These are phyloP conservation scores for Salvelinus sp. DNA, from an alignment of 2,113 vertebrate genomes.

Conservation along the genomic window DNA sequence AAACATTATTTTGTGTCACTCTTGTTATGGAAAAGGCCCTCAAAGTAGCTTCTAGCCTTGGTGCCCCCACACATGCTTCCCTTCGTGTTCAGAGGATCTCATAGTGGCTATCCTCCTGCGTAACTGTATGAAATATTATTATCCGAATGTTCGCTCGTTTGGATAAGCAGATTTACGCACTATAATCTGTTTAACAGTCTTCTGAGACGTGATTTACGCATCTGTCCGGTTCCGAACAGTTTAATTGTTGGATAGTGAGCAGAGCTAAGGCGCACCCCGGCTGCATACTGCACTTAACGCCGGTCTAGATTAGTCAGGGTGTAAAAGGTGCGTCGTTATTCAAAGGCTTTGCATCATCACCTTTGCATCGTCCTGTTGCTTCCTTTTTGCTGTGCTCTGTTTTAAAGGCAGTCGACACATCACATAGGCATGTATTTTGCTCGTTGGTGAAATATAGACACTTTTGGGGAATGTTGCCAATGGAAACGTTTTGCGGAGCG, in stretches of 20 bases:
- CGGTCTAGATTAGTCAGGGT: slow-evolving; percentile 38
- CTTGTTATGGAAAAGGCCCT: neutral
- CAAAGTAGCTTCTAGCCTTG: slow-evolving; percentile 3
- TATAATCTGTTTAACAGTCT: slow-evolving; percentile 37
- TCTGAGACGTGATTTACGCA: slow-evolving; percentile 41
- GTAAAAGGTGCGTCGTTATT: slow-evolving; percentile 35
- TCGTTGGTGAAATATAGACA: neutral
- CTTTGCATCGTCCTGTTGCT: slow-evolving; percentile 6
- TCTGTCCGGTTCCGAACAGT: slow-evolving; percentile 26
- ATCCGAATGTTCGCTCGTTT: slow-evolving; percentile 9
- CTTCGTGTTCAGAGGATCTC: neutral
- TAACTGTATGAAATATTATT: slow-evolving; percentile 21
- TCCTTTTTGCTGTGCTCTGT: neutral
- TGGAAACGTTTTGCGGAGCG: no score
- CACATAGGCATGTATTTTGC: neutral
- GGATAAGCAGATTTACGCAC: slow-evolving; percentile 33
- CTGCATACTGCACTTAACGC: slow-evolving; percentile 31
- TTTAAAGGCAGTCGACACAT: neutral
- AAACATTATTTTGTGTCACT: neutral
- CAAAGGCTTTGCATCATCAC: slow-evolving; percentile 25
- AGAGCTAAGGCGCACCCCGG: slow-evolving; percentile 22
- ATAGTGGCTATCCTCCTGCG: neutral
- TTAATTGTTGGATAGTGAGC: slow-evolving; percentile 40
- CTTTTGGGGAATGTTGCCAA: no score
- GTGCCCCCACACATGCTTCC: neutral